Evolutionary conservation across 2,797 vertebrate genomes (phyloP).

Genomic region (Podarcis lilfordi): DNA sequence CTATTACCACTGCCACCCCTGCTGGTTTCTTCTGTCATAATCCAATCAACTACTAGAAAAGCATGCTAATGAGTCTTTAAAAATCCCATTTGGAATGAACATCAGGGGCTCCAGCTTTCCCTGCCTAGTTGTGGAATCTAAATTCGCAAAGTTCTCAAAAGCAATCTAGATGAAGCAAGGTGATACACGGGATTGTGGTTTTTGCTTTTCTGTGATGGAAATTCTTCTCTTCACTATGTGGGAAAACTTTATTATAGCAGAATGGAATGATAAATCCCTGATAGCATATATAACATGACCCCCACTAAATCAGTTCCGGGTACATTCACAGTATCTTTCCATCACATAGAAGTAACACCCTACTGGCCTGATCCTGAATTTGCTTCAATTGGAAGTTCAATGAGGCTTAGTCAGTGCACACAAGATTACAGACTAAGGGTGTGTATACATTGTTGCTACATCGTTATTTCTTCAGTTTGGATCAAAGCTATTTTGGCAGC

Average conservation of each 20-base stretch:
- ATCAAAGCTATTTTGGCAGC: too few species aligned
- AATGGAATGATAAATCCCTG: neutral
- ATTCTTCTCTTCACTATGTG: accelerated
- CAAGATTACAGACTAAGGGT: neutral
- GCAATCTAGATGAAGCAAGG: neutral
- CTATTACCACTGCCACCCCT: slow-evolving; percentile 24
- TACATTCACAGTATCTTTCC: neutral
- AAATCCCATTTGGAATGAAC: slow-evolving; percentile 13
- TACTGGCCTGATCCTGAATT: neutral
- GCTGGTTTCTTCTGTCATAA: slow-evolving; percentile 30
- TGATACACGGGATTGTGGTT: slow-evolving; percentile 8
- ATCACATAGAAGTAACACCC: neutral
- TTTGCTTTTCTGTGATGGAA: slow-evolving; percentile 29
- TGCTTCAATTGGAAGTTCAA: neutral
- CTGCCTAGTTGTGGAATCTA: slow-evolving; percentile 23
- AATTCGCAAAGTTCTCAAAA: slow-evolving; percentile 6
- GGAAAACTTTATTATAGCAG: neutral
- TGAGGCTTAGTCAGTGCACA: too few species aligned
- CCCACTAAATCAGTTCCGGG: too few species aligned
- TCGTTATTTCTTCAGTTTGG: too few species aligned
- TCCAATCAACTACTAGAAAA: slow-evolving; percentile 44
- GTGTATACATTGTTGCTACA: too few species aligned
- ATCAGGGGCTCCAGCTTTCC: slow-evolving; percentile 1
- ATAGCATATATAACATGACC: neutral
- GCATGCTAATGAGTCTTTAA: slow-evolving; percentile 25